Percentiles rank a stretch among this genome's conserved stretches.
Conservation (phyloP, 2,888 invertebrate species). For the Eilema depressum region DNA sequence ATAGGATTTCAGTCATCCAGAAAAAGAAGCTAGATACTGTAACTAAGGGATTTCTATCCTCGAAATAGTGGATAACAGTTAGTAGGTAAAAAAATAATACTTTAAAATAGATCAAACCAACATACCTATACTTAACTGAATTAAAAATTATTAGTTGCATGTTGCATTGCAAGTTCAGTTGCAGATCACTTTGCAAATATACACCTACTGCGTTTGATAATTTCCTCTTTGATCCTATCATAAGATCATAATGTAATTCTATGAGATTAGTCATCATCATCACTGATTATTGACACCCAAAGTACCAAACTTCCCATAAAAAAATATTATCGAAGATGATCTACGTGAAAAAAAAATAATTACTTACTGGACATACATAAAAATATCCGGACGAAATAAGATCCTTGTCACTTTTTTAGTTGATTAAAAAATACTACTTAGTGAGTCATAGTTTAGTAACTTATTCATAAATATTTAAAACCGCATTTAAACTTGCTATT, state of each 20-base stretch:
- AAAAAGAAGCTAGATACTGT: no score
- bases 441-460: conserved; percentile 15
- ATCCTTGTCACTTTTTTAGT: neutral
- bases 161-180: no score
- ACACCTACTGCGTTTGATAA: no score
- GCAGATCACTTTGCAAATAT: neutral
- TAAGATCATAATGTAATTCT: no score
- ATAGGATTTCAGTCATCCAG: neutral
- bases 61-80: no score
- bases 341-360: neutral
- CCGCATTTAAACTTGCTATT: neutral
- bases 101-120: no score
- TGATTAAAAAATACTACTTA: conserved; percentile 11
- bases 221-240: no score
- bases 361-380: neutral
- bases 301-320: neutral
- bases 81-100: no score
- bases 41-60: no score
- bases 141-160: no score
- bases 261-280: neutral
- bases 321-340: neutral
- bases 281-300: neutral
- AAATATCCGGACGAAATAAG: neutral
- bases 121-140: no score
- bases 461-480: conserved; percentile 19